phyloP scores from a whole-genome alignment of 2,888 invertebrate genomes.

The Petrolisthes manimaculis region DNA sequence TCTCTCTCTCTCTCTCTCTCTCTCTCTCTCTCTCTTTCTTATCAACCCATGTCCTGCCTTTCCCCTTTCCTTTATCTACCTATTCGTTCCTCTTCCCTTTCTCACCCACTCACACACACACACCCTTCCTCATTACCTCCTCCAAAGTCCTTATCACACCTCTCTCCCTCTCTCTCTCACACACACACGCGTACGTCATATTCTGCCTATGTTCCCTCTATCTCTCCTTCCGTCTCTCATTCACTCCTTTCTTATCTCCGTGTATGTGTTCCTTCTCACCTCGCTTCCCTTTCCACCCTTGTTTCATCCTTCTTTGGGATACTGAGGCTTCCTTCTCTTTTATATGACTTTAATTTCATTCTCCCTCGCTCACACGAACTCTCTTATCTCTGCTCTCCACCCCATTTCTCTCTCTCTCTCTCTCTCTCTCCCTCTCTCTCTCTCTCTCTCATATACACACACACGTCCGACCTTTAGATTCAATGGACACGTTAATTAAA shows the following conservation, averaged over 20 bases:
- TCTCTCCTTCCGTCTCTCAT: background rate
- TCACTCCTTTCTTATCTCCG: background rate
- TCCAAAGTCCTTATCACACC: background rate
- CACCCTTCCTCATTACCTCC: background rate
- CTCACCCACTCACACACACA: background rate
- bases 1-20: background rate
- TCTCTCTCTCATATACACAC: background rate
- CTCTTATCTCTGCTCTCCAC: background rate
- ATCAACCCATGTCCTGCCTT: background rate
- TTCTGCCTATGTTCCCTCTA: background rate
- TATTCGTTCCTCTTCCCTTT: background rate
- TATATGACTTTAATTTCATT: background rate
- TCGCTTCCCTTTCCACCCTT: background rate
- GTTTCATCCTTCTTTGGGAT: background rate
- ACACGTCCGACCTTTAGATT: background rate
- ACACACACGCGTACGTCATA: background rate
- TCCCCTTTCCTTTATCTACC: background rate
- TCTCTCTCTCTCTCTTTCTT: background rate
- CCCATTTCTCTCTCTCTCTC: background rate
- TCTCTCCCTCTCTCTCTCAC: background rate
- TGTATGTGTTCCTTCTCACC: background rate
- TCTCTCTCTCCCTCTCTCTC: background rate
- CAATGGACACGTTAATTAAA: too few species aligned
- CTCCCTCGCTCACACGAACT: too few species aligned
- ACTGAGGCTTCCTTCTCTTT: background rate